Evolutionary conservation across 2,113 vertebrate species (phyloP).

Genomic region (Labeo catla): DNA sequence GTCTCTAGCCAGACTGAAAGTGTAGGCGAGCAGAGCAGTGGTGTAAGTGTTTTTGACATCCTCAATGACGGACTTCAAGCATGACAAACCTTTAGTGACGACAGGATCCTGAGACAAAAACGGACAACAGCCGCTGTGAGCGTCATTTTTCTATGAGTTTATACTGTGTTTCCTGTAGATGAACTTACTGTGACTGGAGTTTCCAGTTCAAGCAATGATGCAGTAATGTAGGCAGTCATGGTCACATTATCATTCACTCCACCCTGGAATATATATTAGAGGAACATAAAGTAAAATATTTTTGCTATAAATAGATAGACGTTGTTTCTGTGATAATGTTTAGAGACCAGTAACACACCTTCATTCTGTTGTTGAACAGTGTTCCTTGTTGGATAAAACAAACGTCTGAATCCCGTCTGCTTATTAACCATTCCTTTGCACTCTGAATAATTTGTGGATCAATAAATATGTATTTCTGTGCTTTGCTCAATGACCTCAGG

Average conservation of each 20-base stretch:
- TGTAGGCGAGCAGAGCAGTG: conserved; percentile 83
- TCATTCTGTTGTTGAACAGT: too few species aligned
- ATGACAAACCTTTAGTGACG: conserved; percentile 74
- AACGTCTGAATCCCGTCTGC: too few species aligned
- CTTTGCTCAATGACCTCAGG: conserved; percentile 67
- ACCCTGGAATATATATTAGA: not conserved
- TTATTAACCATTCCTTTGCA: too few species aligned
- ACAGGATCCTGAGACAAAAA: conserved; percentile 64
- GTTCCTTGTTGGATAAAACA: too few species aligned
- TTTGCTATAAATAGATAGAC: too few species aligned
- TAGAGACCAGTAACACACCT: too few species aligned
- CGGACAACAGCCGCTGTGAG: not conserved
- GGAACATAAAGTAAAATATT: too few species aligned
- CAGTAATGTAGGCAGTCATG: not conserved
- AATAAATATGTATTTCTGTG: too few species aligned
- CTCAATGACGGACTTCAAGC: conserved; percentile 64
- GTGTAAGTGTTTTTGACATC: conserved; percentile 72
- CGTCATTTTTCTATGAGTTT: not conserved
- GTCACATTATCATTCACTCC: not conserved
- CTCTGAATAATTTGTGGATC: too few species aligned
- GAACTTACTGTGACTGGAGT: conserved; percentile 62
- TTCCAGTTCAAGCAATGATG: conserved; percentile 71
- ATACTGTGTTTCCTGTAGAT: not conserved
- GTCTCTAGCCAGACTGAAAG: conserved; percentile 82
- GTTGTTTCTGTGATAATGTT: too few species aligned